phyloP scores from a whole-genome alignment of 2,888 invertebrate genomes.

The Orthosia cruda region DNA sequence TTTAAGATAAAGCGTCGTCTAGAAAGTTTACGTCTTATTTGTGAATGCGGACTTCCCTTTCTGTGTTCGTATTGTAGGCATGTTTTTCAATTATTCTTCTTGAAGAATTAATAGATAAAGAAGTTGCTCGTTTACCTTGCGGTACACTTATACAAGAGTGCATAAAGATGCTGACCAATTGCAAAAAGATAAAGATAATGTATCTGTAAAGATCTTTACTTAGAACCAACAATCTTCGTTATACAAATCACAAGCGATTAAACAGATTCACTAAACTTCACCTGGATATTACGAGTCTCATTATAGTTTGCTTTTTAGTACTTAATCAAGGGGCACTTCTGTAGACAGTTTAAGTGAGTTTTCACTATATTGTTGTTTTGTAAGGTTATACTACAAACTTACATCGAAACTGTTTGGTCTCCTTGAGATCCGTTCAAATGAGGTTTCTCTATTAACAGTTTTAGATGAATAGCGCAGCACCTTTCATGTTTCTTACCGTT shows the following conservation, averaged over 20 bases:
- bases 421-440: slow-evolving; percentile 37
- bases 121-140: too few relatives aligned
- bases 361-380: slow-evolving; percentile 31
- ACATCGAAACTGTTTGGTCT: slow-evolving; percentile 30
- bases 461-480: slow-evolving; percentile 45
- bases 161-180: neutral
- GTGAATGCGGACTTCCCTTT: slow-evolving; percentile 48
- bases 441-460: slow-evolving; percentile 47
- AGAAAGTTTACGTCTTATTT: slow-evolving; percentile 36
- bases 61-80: slow-evolving; percentile 27
- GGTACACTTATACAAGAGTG: neutral
- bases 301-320: slow-evolving; percentile 54
- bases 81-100: slow-evolving; percentile 24
- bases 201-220: neutral
- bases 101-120: slow-evolving; percentile 3
- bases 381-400: slow-evolving; percentile 53
- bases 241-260: slow-evolving; percentile 30
- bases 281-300: slow-evolving; percentile 28
- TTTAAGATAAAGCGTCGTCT: slow-evolving; percentile 33
- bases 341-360: slow-evolving; percentile 50
- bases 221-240: neutral
- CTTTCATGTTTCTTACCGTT: slow-evolving; percentile 36
- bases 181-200: neutral
- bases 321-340: slow-evolving; percentile 47
- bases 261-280: slow-evolving; percentile 26